Evolutionary conservation across 2,113 vertebrate genomes (phyloP).

Genomic region (Ellobius talpinus): DNA sequence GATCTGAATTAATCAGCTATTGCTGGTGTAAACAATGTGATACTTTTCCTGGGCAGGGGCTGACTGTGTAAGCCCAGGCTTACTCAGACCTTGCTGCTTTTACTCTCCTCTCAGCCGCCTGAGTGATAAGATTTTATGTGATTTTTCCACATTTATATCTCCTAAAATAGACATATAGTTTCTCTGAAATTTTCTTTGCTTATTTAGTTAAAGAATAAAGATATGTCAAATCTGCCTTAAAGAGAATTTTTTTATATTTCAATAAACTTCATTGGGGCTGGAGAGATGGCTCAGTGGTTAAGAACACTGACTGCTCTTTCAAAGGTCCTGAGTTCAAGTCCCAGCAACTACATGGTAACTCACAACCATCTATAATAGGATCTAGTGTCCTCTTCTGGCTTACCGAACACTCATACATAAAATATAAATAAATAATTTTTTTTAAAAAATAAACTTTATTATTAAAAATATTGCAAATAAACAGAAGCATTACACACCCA

Average conservation of each 20-base stretch:
- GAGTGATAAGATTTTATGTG: background rate
- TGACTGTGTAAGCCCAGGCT: background rate
- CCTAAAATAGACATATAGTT: background rate
- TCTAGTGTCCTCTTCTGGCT: too few relatives aligned
- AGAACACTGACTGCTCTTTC: too few relatives aligned
- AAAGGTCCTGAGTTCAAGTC: too few relatives aligned
- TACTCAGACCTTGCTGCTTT: background rate
- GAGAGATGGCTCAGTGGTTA: too few relatives aligned
- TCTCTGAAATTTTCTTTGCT: slow-evolving; percentile 31
- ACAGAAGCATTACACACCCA: background rate
- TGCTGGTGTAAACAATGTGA: background rate
- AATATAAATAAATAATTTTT: too few relatives aligned
- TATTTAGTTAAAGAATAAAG: slow-evolving; percentile 18
- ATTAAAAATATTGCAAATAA: background rate
- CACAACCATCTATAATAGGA: too few relatives aligned
- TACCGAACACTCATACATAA: too few relatives aligned
- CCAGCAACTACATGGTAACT: too few relatives aligned
- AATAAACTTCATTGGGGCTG: background rate
- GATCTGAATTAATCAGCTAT: slow-evolving; percentile 15
- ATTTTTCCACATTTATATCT: background rate
- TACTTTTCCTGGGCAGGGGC: background rate
- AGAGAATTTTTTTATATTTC: background rate
- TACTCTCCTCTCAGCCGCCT: background rate
- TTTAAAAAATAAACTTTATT: background rate
- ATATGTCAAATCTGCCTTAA: background rate